Percentiles rank a stretch among this genome's conserved stretches.
Conservation (phyloP, 1,140 invertebrate genomes). For the Drosophila ercepeae region DNA sequence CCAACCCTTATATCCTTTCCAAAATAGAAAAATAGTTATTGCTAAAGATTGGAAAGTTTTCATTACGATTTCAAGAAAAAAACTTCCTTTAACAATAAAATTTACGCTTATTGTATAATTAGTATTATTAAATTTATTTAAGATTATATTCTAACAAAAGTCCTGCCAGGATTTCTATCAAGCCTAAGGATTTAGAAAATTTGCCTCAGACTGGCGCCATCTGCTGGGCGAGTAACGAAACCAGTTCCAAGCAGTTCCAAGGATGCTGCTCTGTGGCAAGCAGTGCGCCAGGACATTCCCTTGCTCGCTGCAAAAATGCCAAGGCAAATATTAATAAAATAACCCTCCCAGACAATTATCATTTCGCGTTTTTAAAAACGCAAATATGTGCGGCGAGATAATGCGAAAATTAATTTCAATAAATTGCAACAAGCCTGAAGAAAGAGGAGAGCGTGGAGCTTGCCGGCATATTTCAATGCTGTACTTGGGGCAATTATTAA, state of each 20-base stretch:
- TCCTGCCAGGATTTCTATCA: slow-evolving; percentile 1
- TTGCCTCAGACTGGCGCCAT: slow-evolving; percentile 37
- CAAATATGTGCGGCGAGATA: slow-evolving; percentile 48
- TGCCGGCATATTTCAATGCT: slow-evolving; percentile 37
- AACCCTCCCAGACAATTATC: slow-evolving; percentile 35
- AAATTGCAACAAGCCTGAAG: slow-evolving; percentile 42
- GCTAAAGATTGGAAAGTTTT: too few species aligned
- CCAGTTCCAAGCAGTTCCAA: slow-evolving; percentile 42
- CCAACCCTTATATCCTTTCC: not conserved
- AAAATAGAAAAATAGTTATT: not conserved
- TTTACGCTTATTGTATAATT: too few species aligned
- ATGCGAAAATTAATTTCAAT: slow-evolving; percentile 76
- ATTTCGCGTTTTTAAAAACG: slow-evolving; percentile 42
- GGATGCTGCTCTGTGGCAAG: slow-evolving; percentile 39
- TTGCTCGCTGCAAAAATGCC: slow-evolving; percentile 2
- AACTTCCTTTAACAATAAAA: too few species aligned
- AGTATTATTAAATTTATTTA: too few species aligned
- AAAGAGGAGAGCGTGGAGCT: not conserved
- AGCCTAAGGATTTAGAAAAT: slow-evolving; percentile 1
- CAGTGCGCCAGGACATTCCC: slow-evolving; percentile 46
- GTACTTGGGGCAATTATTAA: slow-evolving; percentile 67
- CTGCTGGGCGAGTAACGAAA: slow-evolving; percentile 44
- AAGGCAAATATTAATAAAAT: slow-evolving; percentile 21
- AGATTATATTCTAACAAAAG: too few species aligned
- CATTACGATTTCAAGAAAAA: too few species aligned